Conservation (phyloP, 1,140 invertebrate species). For the Eulimnadia texana region DNA sequence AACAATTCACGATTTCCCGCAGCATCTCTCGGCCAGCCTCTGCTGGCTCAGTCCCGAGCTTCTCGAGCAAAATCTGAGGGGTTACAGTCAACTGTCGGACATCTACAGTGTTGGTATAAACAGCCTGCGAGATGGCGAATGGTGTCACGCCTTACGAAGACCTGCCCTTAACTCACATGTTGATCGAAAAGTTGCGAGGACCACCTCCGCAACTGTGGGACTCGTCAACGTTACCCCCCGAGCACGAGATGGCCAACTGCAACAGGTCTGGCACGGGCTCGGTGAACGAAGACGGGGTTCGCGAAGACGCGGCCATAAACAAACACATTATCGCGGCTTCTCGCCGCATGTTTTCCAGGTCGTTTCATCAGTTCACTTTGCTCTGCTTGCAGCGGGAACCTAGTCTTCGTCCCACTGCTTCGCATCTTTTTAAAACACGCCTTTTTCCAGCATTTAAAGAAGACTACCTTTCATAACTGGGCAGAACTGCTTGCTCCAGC, state of each 20-base stretch:
- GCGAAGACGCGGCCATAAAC: constrained; percentile 29
- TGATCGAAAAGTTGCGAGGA: constrained; percentile 73
- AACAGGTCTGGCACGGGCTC: constrained; percentile 22
- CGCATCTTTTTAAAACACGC: constrained; percentile 49
- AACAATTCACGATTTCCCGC: constrained; percentile 56
- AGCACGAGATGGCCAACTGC: constrained; percentile 36
- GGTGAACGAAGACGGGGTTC: constrained; percentile 23
- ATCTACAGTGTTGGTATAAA: constrained; percentile 78
- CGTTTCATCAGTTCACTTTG: constrained; percentile 59
- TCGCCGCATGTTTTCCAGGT: constrained; percentile 46
- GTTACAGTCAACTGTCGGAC: constrained; percentile 78
- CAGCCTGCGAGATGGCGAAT: constrained; percentile 77
- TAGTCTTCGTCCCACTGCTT: constrained; percentile 42
- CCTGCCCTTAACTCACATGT: constrained; percentile 67
- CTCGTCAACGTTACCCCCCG: constrained; percentile 43
- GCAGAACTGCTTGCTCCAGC: constrained; percentile 36
- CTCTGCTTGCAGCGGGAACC: constrained; percentile 51
- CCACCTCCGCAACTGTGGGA: constrained; percentile 60
- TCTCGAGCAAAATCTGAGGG: constrained; percentile 70
- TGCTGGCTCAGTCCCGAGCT: constrained; percentile 83
- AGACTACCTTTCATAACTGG: constrained; percentile 25
- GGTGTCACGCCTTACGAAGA: constrained; percentile 71
- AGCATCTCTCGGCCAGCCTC: constrained; percentile 48
- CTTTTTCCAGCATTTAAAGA: constrained; percentile 50
- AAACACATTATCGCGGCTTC: constrained; percentile 21